Base-by-base conservation (phyloP, 2,113 vertebrate species). In the Dipodomys ordii region DNA sequence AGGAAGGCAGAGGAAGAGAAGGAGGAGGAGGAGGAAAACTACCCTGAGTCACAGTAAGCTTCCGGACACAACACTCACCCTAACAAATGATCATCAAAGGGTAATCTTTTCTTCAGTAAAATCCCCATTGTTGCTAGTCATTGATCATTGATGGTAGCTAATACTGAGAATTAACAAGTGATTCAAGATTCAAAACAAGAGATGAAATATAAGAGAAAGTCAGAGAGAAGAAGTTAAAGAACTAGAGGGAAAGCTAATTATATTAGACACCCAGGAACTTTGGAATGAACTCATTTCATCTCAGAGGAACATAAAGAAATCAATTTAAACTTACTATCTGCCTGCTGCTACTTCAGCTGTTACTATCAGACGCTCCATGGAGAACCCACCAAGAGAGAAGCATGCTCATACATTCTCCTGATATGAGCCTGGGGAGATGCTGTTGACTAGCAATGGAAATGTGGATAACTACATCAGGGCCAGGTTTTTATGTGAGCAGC, bases 341-440 rank as follows among this genome's bases (percentile, higher is more conserved):
- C 95, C 95, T 95, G 93, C 95, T 92, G 94, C 44, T 94, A 44
- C 76, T 90, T 87, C 93, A 96, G 91, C 91, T 96, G 91, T 87
- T 93, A 49, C 53, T 92, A 93, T 84, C 93, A 94, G 87, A 92
- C 15, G 20, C 67, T 92, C 35, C 62, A 32, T 1, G 46, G 87
- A 90, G 90, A 88, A 74, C 65, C 87, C 39, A 83, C 28, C 2
- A 46, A n/a, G 92, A 94, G 78, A 93, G 89, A n/a, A 87, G 28
- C 35, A 65, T 77, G 53, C 49, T 72, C 65, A n/a, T 15, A 15
- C 8, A 7, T 85, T 91, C 74, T 82, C 80, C 53, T 93, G 18
- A 69, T 30, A 64, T 13, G 92, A 94, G 85, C 72, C 64, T 57
- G 6, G n/a, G 19, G 46, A 90, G n/a, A 82, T 46, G 27, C 12